phyloP scores from a whole-genome alignment of 2,888 invertebrate species.

The Napeogenes sylphis region DNA sequence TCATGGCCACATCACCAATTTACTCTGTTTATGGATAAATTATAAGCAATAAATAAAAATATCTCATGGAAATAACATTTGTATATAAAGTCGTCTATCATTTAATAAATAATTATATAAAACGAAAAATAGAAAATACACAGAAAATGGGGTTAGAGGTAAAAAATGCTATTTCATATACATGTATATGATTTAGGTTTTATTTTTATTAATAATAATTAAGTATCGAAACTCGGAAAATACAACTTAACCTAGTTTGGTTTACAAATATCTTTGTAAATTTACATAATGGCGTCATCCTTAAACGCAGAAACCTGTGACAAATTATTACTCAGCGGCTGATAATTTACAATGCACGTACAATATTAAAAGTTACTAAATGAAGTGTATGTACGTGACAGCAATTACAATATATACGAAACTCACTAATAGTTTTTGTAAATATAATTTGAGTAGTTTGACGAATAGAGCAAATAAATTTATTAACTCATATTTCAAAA shows the following conservation, averaged over 20 bases:
- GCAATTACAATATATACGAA: slow-evolving; percentile 3
- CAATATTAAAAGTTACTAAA: slow-evolving; percentile 17
- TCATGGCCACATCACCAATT: slow-evolving; percentile 1
- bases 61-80: no score
- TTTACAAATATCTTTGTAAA: slow-evolving; percentile 18
- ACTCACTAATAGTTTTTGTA: not conserved
- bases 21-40: not conserved
- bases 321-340: slow-evolving; percentile 11
- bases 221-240: not conserved
- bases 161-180: no score
- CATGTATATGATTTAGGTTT: no score
- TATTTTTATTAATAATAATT: not conserved
- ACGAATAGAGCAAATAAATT: no score
- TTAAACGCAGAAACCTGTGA: slow-evolving; percentile 13
- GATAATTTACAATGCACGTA: slow-evolving; percentile 22
- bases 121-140: no score
- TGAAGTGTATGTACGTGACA: slow-evolving; percentile 20
- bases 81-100: no score
- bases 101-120: no score
- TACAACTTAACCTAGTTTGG: slow-evolving; percentile 12
- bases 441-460: no score
- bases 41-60: not conserved
- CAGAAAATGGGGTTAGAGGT: no score
- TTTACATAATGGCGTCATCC: slow-evolving; percentile 29
- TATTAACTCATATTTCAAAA: no score